Conservation (phyloP, 2,113 vertebrate genomes). For the Tyto alba region DNA sequence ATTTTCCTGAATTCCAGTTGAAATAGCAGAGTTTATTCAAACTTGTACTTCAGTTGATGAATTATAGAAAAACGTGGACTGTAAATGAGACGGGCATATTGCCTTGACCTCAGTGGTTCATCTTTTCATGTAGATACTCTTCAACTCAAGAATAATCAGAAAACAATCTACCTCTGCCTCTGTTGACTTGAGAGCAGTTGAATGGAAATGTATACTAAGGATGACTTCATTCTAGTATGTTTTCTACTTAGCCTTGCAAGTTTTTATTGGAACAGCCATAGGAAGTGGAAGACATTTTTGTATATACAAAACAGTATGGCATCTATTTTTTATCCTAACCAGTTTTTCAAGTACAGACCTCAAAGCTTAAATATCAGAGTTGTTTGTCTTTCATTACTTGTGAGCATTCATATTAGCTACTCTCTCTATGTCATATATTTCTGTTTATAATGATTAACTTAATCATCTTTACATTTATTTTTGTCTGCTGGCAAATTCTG, state of each 20-base stretch:
- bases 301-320: background rate
- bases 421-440: background rate
- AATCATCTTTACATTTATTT: background rate
- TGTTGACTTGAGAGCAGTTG: background rate
- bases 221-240: background rate
- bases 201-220: background rate
- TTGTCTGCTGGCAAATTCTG: background rate
- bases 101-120: background rate
- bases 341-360: background rate
- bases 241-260: background rate
- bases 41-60: background rate
- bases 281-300: background rate
- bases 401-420: background rate
- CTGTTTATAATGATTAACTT: background rate
- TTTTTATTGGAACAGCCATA: background rate
- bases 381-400: background rate
- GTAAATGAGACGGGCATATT: background rate
- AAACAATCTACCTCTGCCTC: background rate
- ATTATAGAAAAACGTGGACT: background rate
- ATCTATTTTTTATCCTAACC: background rate
- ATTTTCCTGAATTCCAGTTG: background rate
- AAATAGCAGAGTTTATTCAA: background rate
- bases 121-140: background rate
- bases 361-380: background rate
- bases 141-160: background rate